These are phyloP conservation scores for Astyanax mexicanus DNA, from an alignment of 2,797 vertebrate species.

Conservation along the genomic window DNA sequence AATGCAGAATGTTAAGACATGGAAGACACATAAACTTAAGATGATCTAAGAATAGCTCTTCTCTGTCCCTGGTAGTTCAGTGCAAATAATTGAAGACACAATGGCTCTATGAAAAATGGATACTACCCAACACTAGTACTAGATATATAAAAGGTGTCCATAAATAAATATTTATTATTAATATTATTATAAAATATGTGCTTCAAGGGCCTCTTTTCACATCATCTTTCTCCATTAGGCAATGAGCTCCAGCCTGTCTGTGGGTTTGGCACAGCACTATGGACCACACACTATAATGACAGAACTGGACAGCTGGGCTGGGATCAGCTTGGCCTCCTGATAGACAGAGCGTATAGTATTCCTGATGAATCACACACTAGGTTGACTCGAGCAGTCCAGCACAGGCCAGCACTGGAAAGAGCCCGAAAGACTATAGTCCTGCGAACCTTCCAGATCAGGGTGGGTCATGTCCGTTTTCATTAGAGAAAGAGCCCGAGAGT, in stretches of 20 bases:
- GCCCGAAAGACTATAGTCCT: conserved; percentile 32
- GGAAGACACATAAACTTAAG: too few relatives aligned
- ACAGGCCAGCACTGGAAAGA: conserved; percentile 9
- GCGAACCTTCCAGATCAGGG: conserved; percentile 25
- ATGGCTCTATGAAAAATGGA: too few relatives aligned
- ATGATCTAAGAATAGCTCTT: too few relatives aligned
- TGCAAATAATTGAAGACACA: too few relatives aligned
- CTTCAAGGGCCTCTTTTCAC: not conserved
- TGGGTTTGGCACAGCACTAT: not conserved
- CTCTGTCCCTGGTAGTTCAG: too few relatives aligned
- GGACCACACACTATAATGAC: conserved; percentile 57
- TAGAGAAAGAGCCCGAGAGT: conserved; percentile 7
- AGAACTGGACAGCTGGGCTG: conserved; percentile 45
- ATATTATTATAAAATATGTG: not conserved
- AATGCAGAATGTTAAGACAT: too few relatives aligned
- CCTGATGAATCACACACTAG: conserved; percentile 41
- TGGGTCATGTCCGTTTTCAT: conserved; percentile 27
- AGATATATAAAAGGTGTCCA: not conserved
- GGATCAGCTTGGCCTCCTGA: conserved; percentile 26
- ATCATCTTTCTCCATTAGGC: conserved; percentile 8
- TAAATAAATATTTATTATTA: not conserved
- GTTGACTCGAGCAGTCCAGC: conserved; percentile 28
- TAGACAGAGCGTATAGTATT: conserved; percentile 30
- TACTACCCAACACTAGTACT: too few relatives aligned
- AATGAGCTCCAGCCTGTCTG: not conserved